Evolutionary conservation across 2,888 invertebrate genomes (phyloP).

Genomic region (Nymphalis c-album): DNA sequence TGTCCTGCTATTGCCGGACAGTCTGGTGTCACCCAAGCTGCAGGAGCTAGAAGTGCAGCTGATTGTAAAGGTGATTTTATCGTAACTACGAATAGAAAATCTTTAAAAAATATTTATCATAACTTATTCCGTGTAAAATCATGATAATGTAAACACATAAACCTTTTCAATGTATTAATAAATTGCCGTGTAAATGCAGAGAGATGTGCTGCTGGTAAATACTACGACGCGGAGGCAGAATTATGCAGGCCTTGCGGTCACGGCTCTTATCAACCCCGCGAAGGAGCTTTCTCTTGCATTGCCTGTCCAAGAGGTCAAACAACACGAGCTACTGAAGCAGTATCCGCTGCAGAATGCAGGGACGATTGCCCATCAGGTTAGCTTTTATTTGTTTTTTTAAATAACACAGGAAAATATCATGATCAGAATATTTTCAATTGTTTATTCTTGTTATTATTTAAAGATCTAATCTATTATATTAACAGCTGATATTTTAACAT

Average conservation of each 20-base stretch:
- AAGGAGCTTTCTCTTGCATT: slow-evolving; percentile 94
- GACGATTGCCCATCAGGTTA: slow-evolving; percentile 91
- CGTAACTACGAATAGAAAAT: background rate
- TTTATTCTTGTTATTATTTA: too few relatives aligned
- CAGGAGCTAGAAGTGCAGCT: slow-evolving; percentile 92
- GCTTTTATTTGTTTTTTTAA: background rate
- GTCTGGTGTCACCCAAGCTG: slow-evolving; percentile 92
- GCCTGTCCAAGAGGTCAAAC: slow-evolving; percentile 95
- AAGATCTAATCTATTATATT: too few relatives aligned
- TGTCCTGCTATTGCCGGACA: slow-evolving; percentile 96
- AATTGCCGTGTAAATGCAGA: slow-evolving; percentile 71
- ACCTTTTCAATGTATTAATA: too few relatives aligned
- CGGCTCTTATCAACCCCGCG: slow-evolving; percentile 95
- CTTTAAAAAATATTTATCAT: background rate
- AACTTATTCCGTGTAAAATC: too few relatives aligned
- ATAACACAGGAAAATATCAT: background rate
- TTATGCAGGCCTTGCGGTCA: slow-evolving; percentile 95
- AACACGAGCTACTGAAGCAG: slow-evolving; percentile 94
- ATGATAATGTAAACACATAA: too few relatives aligned
- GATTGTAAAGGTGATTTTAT: slow-evolving; percentile 88
- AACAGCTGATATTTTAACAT: too few relatives aligned
- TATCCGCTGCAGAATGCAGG: slow-evolving; percentile 91
- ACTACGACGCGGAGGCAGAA: slow-evolving; percentile 93
- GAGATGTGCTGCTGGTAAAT: slow-evolving; percentile 96
- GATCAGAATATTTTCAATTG: background rate